A percentile compares a stretch with the other conserved stretches of the same genome.
phyloP scores from a whole-genome alignment of 2,888 invertebrate species.

The Cordilura impudica region DNA sequence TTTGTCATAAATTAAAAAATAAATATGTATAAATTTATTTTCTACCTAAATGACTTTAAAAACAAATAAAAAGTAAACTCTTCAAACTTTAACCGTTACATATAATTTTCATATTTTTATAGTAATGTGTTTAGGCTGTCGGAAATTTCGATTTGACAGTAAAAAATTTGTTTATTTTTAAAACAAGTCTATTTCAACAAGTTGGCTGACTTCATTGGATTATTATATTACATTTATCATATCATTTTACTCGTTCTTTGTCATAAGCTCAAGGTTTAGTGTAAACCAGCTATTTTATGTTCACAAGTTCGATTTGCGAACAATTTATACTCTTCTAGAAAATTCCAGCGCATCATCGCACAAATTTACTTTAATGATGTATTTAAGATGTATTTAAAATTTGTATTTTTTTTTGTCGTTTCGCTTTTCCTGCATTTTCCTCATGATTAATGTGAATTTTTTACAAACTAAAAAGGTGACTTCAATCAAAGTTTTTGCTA shows the following conservation, averaged over 20 bases:
- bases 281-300: background rate
- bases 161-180: too few species aligned
- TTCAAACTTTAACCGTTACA: background rate
- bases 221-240: too few species aligned
- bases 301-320: background rate
- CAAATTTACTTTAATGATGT: constrained; percentile 50
- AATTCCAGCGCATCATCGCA: background rate
- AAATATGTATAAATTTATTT: constrained; percentile 30
- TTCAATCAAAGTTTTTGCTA: constrained; percentile 48
- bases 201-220: too few species aligned
- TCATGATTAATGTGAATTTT: background rate
- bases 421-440: too few species aligned
- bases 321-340: background rate
- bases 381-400: constrained; percentile 49
- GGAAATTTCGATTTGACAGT: too few species aligned
- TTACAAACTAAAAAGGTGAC: constrained; percentile 9
- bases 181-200: too few species aligned
- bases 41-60: background rate
- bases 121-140: too few species aligned
- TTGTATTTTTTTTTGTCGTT: background rate
- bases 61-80: background rate
- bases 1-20: constrained; percentile 26
- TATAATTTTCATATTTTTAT: background rate
- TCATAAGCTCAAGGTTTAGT: too few species aligned
- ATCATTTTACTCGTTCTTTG: too few species aligned